Percentiles rank a stretch among this genome's conserved stretches.
Evolutionary conservation across 2,797 vertebrate species (phyloP).

Genomic region (Sphenopsis melanotis): DNA sequence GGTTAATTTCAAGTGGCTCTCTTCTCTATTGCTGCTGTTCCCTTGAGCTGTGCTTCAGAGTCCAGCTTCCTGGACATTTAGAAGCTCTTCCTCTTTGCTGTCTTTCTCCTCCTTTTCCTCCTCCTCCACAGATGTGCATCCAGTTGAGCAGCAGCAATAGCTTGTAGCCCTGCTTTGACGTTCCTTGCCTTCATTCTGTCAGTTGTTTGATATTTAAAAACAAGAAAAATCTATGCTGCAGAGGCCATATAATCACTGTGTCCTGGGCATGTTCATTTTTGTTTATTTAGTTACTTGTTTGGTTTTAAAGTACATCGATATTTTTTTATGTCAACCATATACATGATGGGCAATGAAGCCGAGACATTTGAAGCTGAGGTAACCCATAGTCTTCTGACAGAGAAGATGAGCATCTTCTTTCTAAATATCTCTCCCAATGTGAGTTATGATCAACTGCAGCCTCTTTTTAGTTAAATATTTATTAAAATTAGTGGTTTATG

Average conservation of each 20-base stretch:
- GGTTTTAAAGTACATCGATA: background rate
- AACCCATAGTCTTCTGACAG: background rate
- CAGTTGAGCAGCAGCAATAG: background rate
- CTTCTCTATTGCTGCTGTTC: background rate
- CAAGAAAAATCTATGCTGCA: background rate
- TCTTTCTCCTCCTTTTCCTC: background rate
- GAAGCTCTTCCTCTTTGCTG: background rate
- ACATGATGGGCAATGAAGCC: background rate
- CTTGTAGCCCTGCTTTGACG: background rate
- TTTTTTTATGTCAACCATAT: background rate
- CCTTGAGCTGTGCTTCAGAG: background rate
- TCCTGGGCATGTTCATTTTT: background rate
- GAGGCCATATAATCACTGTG: background rate
- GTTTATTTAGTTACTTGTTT: background rate
- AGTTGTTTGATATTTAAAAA: background rate
- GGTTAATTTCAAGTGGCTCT: background rate
- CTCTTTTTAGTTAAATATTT: background rate
- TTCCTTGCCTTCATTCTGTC: background rate
- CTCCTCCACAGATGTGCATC: background rate
- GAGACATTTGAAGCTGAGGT: background rate
- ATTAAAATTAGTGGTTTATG: background rate
- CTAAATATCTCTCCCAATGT: background rate
- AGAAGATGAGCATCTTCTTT: background rate
- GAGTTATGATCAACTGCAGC: background rate
- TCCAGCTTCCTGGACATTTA: background rate